These are phyloP conservation scores for Acleris emargana DNA, from an alignment of 2,888 invertebrate species.

Conservation along the genomic window DNA sequence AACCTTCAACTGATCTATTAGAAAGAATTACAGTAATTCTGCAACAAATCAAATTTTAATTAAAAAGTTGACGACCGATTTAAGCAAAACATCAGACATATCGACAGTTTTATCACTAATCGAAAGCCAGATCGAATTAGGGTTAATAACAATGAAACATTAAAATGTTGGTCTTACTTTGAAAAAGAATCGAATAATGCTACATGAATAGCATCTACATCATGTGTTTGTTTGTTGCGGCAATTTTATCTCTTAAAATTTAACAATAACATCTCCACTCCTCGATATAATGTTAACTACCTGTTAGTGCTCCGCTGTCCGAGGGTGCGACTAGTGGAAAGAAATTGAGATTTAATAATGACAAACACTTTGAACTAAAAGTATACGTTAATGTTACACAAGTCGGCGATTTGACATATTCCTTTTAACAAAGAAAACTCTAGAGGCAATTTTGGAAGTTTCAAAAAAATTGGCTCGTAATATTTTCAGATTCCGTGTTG, in stretches of 20 bases:
- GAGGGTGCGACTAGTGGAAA: conserved; percentile 34
- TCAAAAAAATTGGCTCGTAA: too few species aligned
- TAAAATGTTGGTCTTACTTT: too few species aligned
- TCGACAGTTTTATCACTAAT: background rate
- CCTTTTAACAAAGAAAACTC: background rate
- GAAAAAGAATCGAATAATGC: too few species aligned
- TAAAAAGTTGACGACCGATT: too few species aligned
- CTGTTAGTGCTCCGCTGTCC: conserved; percentile 32
- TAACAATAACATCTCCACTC: conserved; percentile 5
- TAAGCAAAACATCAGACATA: too few species aligned
- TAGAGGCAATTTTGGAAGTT: too few species aligned
- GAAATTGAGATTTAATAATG: conserved; percentile 25
- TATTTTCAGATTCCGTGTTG: too few species aligned
- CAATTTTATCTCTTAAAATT: background rate
- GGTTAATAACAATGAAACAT: background rate
- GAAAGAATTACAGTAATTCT: too few species aligned
- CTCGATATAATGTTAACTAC: conserved; percentile 24
- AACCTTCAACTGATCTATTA: too few species aligned
- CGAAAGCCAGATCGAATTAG: background rate
- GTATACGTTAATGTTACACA: background rate
- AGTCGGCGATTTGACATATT: background rate
- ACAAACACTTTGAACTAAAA: background rate
- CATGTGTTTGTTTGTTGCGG: background rate
- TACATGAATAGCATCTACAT: too few species aligned
- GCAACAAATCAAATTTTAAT: too few species aligned